Base-by-base conservation (phyloP, 2,888 invertebrate species). In the Drosophila aldrichi region DNA sequence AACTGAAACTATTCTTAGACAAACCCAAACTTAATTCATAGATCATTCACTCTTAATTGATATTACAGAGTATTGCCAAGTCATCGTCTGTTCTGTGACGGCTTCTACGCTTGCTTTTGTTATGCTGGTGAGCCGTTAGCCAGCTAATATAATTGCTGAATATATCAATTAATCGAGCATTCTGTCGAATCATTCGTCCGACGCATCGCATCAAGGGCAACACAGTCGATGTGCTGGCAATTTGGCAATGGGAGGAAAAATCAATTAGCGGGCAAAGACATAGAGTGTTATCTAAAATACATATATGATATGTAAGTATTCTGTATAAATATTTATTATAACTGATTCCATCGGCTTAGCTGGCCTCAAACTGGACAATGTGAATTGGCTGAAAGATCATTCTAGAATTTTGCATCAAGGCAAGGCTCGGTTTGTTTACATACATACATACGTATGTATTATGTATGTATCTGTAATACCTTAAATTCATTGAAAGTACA, bases 141-240 rank as follows among this genome's bases (percentile, higher is more conserved):
- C 48, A n/a, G 56, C 66, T 46, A 57, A 48, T 70, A 57, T 51
- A 54, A 52, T 52, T 36, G 14, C 56, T 40, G 71, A 61, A 59
- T 49, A 54, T 59, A 55, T 72, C 58, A 72, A 71, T 71, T 71
- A 71, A 71, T 59, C 29, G 54, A 34, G 40, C 58, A 64, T 64
- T 55, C 54, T 38, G 22, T 38, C 40, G 22, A 58, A 72, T 70
- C 64, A 63, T 58, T 48, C 22, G 20, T 56, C n/a, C 46, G 46
- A 59, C 29, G 14, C 48, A n/a, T n/a, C 29, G 25, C 29, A 48
- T 29, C 6, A 29, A 22, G 10, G 52, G 22, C 22, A 34, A 10
- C 49, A 18, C 32, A 9, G 43, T 43, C 20, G 10, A 32, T 14
- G 20, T 41, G 34, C 22, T 48, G 40, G 18, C 36, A 49, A 46